Evolutionary conservation across 1,140 invertebrate genomes (phyloP), one percentile per base, ranked within the genome.

Genomic region (Anastrepha ludens): DNA sequence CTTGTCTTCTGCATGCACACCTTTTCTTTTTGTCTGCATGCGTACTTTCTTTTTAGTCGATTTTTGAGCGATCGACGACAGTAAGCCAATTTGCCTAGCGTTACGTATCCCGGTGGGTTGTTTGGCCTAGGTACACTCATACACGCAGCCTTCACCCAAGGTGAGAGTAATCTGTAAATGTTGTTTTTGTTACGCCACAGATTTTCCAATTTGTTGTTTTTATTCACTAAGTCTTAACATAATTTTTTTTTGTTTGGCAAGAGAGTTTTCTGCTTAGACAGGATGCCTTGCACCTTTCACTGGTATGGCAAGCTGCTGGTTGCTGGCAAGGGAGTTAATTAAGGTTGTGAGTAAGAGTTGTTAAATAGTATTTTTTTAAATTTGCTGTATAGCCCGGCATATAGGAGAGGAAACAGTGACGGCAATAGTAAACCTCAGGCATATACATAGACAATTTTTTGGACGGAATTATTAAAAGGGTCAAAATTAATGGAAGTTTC

Each of bases 141-240:
- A 41, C 60, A 62, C 15, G 70, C 41, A 17, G 47, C 3, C 44
- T 50, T 78, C 8, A 55, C 47, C 3, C 74, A 39, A 62, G 60
- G 86, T 87, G 86, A 65, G 41, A 87, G 86, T 87, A 87, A 87
- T 87, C 86, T 47, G 11, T 87, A 87, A 87, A 67, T 87, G 47
- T 87, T 87, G 86, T 87, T 87, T 87, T 87, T 87, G 86, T 87
- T 87, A 65, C 29, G 59, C 55, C 60, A 86, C 9, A 60, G 29
- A 86, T 86, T 87, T 87, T 65, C 47, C 17, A 85, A 86, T 59
- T 29, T 81, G 4, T 55, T 44, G 50, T 59, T 67, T 55, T 81
- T 62, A 41, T 70, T 39, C 9, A 20, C 86, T 2, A 20, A 17
- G 64, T n/a, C 86, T 64, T 55, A 58, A 55, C n/a, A 55, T 58